Evolutionary conservation across 1,140 invertebrate genomes (phyloP).

Genomic region (Drosophila dunni): DNA sequence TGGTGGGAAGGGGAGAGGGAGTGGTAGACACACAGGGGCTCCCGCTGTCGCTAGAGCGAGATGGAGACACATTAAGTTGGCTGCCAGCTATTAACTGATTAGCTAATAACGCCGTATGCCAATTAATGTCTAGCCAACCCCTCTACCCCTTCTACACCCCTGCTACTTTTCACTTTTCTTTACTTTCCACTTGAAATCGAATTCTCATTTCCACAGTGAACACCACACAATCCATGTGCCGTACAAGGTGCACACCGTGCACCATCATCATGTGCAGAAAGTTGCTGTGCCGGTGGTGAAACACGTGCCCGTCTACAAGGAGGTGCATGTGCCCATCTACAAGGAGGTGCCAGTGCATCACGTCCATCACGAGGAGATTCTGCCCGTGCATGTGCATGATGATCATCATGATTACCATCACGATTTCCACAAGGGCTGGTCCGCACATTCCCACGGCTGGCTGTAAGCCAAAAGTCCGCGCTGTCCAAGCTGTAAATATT

Average conservation of each 20-base stretch:
- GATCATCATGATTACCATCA: conserved; percentile 75
- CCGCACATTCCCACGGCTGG: conserved; percentile 68
- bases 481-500: conserved; percentile 66
- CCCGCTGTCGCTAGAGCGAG: not conserved
- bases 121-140: conserved; percentile 42
- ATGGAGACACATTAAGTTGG: conserved; percentile 21
- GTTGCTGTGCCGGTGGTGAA: conserved; percentile 83
- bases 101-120: conserved; percentile 66
- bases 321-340: conserved; percentile 69
- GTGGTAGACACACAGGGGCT: no score
- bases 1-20: not conserved
- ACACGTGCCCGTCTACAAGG: conserved; percentile 76
- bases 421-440: conserved; percentile 74
- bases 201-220: conserved; percentile 84
- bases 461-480: conserved; percentile 37
- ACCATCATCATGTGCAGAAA: conserved; percentile 88
- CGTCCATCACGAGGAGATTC: conserved; percentile 71
- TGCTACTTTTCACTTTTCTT: conserved; percentile 59
- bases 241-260: conserved; percentile 88
- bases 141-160: conserved; percentile 4
- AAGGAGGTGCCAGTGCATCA: conserved; percentile 77
- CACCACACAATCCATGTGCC: conserved; percentile 88
- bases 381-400: conserved; percentile 72
- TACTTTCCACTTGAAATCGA: conserved; percentile 24
- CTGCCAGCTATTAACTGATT: conserved; percentile 55